Base-by-base conservation (phyloP, 2,888 invertebrate genomes). In the Trichopoda pennipes region DNA sequence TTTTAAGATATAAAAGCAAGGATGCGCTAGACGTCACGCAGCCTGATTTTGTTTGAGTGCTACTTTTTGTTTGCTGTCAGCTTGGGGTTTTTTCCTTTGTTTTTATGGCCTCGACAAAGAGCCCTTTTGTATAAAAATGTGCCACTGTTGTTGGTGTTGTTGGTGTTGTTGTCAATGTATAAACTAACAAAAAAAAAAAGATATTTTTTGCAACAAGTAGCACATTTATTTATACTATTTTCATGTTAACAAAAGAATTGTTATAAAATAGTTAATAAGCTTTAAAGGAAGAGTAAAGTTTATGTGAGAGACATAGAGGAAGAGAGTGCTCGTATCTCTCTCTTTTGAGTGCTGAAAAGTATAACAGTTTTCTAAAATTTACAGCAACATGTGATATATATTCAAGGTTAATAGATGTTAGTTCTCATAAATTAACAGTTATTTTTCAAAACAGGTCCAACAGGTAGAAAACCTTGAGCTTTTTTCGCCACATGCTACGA, bases 11-110 rank as follows among this genome's bases (percentile, higher is more conserved):
- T 56, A 21, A 64, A 55, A 60, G 60, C 80, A 80, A 80, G 76
- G 76, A 80, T 80, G 60, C 58, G 53, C 80, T 38, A 76, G 80
- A 80, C 80, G 80, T 80, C 80, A 80, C 55, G 76, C 66, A 76
- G 80, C 70, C 72, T 80, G 72, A 53, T 55, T 61, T 74, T 35
- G 53, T 73, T 73, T 64, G 49, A 19, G 19, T 35, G 12, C 32
- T 32, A 44, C 44, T 32, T 38, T 77, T 23, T 28, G 60, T 38
- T 21, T 63, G 47, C 17, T 32, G 16, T 38, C n/a, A 19, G 9
- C 17, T 28, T 21, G 35, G 32, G 44, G 12, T 17, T 35, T 47
- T 56, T 42, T 47, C 14, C 12, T 64, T 70, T 69, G 38, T 63
- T 63, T 47, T 49, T 28, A 35, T 49, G 68, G 60, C 79, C 73